These are phyloP conservation scores for Cervus canadensis DNA, from an alignment of 2,113 vertebrate genomes.

Conservation along the genomic window DNA sequence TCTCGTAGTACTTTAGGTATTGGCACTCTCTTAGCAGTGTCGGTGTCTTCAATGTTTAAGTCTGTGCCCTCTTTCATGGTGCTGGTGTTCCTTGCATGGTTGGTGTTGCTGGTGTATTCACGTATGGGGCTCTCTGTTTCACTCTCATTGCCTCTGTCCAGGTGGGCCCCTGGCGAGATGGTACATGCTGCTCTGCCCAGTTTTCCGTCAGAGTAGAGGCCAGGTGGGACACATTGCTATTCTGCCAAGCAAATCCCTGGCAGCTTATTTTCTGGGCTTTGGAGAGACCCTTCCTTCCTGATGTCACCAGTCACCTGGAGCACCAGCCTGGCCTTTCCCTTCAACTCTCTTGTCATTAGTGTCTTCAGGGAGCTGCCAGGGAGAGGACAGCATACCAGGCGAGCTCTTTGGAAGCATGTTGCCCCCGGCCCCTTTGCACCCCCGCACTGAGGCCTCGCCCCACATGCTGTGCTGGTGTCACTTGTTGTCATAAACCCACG, in stretches of 20 bases:
- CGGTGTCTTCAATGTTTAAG: background rate
- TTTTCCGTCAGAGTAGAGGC: background rate
- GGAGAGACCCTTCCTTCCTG: background rate
- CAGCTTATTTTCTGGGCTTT: background rate
- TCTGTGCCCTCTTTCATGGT: background rate
- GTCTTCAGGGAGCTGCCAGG: background rate
- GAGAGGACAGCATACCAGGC: background rate
- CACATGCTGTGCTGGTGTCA: background rate
- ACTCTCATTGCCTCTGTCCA: background rate
- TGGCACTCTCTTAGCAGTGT: background rate
- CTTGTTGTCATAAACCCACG: background rate
- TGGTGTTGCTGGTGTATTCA: background rate
- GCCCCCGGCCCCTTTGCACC: background rate
- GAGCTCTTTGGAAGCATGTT: background rate
- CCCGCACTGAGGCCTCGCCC: background rate
- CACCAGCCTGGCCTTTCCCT: background rate
- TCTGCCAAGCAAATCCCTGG: background rate
- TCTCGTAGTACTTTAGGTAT: background rate
- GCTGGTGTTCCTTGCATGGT: background rate
- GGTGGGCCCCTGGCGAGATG: background rate
- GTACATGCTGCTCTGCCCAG: background rate
- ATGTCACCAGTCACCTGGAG: background rate
- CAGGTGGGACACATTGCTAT: background rate
- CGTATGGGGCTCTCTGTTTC: background rate
- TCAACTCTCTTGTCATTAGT: background rate